phyloP scores from a whole-genome alignment of 2,797 vertebrate genomes.

The Hephaestus fuliginosus region DNA sequence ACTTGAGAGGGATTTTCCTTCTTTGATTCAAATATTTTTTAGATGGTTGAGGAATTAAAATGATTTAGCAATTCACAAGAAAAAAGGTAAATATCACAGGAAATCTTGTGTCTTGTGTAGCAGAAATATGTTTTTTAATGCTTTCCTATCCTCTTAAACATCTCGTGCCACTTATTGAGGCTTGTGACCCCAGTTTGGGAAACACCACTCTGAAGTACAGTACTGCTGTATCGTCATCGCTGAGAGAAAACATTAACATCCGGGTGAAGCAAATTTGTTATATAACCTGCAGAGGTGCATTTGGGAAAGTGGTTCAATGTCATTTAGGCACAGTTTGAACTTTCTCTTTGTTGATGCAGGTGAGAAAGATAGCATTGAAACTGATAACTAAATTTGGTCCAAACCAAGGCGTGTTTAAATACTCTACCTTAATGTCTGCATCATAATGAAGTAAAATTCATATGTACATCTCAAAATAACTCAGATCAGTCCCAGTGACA shows the following conservation, averaged over 20 bases:
- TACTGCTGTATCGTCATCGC: not conserved
- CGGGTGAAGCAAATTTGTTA: not conserved
- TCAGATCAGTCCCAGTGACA: not conserved
- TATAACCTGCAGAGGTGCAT: not conserved
- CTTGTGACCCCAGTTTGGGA: not conserved
- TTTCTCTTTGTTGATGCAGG: not conserved
- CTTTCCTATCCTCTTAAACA: not conserved
- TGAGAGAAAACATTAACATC: not conserved
- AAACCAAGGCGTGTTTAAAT: not conserved
- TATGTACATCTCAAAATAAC: not conserved
- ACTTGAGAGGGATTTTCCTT: not conserved
- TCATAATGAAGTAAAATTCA: not conserved
- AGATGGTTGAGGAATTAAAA: not conserved
- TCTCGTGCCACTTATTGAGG: not conserved
- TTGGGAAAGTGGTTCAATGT: not conserved
- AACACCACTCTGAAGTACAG: not conserved
- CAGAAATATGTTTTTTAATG: not conserved
- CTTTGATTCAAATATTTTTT: not conserved
- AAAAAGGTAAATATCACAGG: not conserved
- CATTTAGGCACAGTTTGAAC: not conserved
- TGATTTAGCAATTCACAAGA: not conserved
- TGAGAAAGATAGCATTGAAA: not conserved
- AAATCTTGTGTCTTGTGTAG: not conserved
- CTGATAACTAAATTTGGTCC: not conserved
- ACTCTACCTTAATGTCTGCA: not conserved